These are phyloP conservation scores for Pegea sp. DNA, from an alignment of 23 tunicate genomes.

Conservation along the genomic window DNA sequence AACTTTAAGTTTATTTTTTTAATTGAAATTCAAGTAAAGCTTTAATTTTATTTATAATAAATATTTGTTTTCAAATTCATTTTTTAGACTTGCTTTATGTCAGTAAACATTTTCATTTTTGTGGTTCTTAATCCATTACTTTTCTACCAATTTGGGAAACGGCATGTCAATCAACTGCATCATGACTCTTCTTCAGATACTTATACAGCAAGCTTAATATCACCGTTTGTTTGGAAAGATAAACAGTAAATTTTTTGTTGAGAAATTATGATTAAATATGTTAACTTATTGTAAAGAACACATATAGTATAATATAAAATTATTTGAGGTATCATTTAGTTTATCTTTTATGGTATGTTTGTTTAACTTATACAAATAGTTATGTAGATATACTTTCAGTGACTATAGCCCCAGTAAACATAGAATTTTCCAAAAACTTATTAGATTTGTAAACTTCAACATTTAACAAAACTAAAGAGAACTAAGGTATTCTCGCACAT, in stretches of 20 bases:
- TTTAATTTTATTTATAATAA: too few relatives aligned
- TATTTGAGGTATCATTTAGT: too few relatives aligned
- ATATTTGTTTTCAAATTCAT: too few relatives aligned
- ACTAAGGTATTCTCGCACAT: too few relatives aligned
- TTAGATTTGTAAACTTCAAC: neutral
- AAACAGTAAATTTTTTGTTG: conserved; percentile 14
- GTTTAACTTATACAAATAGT: neutral
- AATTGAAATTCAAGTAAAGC: too few relatives aligned
- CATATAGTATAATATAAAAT: too few relatives aligned
- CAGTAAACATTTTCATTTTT: too few relatives aligned
- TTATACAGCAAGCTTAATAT: conserved; percentile 38
- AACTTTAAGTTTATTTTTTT: too few relatives aligned
- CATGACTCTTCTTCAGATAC: conserved; percentile 15
- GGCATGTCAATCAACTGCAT: conserved; percentile 52
- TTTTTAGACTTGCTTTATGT: too few relatives aligned
- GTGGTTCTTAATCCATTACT: conserved; percentile 31
- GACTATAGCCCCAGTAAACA: neutral
- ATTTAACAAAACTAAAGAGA: neutral
- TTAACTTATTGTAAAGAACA: too few relatives aligned
- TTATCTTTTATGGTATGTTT: too few relatives aligned
- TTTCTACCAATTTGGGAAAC: conserved; percentile 42
- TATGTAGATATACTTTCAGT: neutral
- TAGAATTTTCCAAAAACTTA: neutral
- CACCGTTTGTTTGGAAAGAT: conserved; percentile 26
- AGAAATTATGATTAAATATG: neutral